Evolutionary conservation across 2,113 vertebrate genomes (phyloP), one percentile per base, ranked within the genome.

Genomic region (Chamaea fasciata): DNA sequence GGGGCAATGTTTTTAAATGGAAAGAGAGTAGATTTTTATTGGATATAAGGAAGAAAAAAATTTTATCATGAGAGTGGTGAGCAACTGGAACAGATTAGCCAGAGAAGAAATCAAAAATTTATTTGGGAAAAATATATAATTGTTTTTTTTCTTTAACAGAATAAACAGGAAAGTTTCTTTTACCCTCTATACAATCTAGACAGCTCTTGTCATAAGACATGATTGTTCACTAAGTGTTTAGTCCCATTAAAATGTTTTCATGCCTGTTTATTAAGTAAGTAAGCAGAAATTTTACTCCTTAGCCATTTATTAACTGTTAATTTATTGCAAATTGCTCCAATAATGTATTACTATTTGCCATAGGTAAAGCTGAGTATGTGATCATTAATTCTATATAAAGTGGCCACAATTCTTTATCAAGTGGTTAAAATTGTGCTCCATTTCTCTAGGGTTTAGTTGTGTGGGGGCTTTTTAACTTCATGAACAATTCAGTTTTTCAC

Each of bases 211-310:
- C 41, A 87, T 11, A 53, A 60, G 92, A 60, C 5, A 2, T 28
- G 24, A 37, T 37, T 55, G 24, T n/a, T 95, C 47, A 19, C 22
- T 41, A 50, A 83, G 28, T n/a, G 7, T 50, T 90, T 80, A 84
- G 42, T 68, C n/a, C 59, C 57, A 46, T 70, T 80, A 59, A 89
- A 95, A 85, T 41, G 2, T 94, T 87, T 84, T 74, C 37, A 42
- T 79, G 39, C 9, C 60, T 89, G 10, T 85, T 93, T 92, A 85
- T 89, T 87, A 79, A 70, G 46, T 63, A 95, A 85, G 74, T 94
- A 89, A 68, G 16, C n/a, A 67, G 30, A 13, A 55, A 6, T n/a
- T 82, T 92, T 86, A 6, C 50, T 93, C 13, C 62, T 85, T 74
- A 91, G 37, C 3, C 20, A 75, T 89, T 96, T 89, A 62, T 92